These are phyloP conservation scores for Deroplatys truncata DNA, from an alignment of 2,888 invertebrate species.

Conservation along the genomic window DNA sequence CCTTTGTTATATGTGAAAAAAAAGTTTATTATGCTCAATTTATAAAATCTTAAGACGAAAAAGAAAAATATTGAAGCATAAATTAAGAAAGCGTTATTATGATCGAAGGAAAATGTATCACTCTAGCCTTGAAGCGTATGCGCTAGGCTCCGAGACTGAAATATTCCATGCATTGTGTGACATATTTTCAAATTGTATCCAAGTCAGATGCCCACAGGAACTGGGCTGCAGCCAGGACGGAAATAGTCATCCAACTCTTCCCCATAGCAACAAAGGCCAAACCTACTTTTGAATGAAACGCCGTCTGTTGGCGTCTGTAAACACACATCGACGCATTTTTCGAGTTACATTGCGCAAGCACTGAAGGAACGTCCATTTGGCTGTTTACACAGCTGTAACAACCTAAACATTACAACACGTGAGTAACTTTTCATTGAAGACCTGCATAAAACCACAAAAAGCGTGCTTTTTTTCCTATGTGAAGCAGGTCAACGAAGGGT, in stretches of 20 bases:
- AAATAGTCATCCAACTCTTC: not conserved
- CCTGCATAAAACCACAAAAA: too few relatives aligned
- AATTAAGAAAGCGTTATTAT: too few relatives aligned
- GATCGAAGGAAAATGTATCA: too few relatives aligned
- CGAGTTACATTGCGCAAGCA: not conserved
- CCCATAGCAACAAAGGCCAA: not conserved
- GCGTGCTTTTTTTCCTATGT: not conserved
- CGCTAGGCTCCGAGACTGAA: not conserved
- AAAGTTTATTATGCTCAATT: too few relatives aligned
- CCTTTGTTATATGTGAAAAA: too few relatives aligned
- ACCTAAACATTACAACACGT: not conserved
- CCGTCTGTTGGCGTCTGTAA: not conserved
- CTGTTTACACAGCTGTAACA: not conserved
- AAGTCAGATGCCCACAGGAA: not conserved
- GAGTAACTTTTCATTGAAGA: not conserved
- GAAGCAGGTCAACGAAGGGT: not conserved
- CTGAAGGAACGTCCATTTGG: not conserved
- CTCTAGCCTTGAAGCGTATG: too few relatives aligned
- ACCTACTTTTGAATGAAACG: not conserved
- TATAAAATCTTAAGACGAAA: too few relatives aligned
- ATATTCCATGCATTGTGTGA: not conserved
- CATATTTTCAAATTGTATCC: not conserved
- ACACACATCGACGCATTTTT: not conserved
- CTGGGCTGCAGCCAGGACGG: not conserved
- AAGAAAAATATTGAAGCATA: too few relatives aligned